A percentile compares a stretch with the other conserved stretches of the same genome.
phyloP scores from a whole-genome alignment of 92 coral and sea anemone genomes.

The Siderastrea siderea region DNA sequence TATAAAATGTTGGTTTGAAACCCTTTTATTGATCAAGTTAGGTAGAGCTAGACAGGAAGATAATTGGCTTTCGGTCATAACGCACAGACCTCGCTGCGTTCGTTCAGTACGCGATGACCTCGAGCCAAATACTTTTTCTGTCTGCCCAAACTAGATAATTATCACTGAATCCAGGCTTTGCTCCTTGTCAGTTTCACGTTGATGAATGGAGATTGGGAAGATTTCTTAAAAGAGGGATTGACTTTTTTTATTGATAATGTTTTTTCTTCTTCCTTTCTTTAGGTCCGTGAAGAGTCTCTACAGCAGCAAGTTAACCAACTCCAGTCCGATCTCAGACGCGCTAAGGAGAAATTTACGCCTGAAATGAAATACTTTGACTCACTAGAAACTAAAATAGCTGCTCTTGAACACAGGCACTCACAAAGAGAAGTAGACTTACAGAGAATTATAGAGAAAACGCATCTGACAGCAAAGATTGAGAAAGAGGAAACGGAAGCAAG shows the following conservation, averaged over 20 bases:
- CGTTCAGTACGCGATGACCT: too few species aligned
- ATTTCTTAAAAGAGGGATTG: background rate
- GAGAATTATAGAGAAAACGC: slow-evolving; percentile 82
- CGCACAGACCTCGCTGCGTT: too few species aligned
- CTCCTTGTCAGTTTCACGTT: too few species aligned
- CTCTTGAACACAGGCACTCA: slow-evolving; percentile 86
- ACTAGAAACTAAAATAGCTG: slow-evolving; percentile 85
- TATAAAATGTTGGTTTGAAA: too few species aligned
- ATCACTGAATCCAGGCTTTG: too few species aligned
- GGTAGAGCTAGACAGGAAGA: too few species aligned
- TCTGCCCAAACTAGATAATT: too few species aligned
- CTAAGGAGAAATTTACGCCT: slow-evolving; percentile 89
- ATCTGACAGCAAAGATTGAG: slow-evolving; percentile 84
- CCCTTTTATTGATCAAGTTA: too few species aligned
- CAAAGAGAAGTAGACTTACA: slow-evolving; percentile 91
- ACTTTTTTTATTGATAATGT: background rate
- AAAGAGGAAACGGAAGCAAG: slow-evolving; percentile 87
- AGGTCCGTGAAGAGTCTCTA: slow-evolving; percentile 90
- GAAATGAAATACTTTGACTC: slow-evolving; percentile 96
- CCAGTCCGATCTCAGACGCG: slow-evolving; percentile 76
- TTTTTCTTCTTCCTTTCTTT: background rate
- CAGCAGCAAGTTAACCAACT: slow-evolving; percentile 88
- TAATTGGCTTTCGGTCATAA: too few species aligned
- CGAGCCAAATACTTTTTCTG: too few species aligned
- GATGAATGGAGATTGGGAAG: too few species aligned